Conservation (phyloP, 2,888 invertebrate species). For the Mythimna ferrago region DNA sequence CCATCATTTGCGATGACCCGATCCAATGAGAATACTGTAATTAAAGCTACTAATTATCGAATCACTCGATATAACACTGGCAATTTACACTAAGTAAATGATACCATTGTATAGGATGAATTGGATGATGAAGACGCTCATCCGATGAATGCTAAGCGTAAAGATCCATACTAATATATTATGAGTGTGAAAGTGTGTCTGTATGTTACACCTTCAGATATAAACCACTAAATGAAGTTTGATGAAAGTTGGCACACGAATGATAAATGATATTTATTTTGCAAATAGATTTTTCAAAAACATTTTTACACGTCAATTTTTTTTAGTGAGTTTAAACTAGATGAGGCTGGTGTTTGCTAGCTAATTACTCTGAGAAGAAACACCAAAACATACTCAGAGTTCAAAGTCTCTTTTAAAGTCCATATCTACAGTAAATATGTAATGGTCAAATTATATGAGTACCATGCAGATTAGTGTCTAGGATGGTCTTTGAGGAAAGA, state of each 20-base stretch:
- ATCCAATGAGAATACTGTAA: constrained; percentile 63
- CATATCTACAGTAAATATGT: too few relatives aligned
- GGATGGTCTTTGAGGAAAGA: too few relatives aligned
- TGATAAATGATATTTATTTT: too few relatives aligned
- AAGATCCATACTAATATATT: not conserved
- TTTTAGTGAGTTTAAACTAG: too few relatives aligned
- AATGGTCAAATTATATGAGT: too few relatives aligned
- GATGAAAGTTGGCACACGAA: not conserved
- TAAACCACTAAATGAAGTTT: not conserved
- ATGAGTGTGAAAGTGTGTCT: not conserved
- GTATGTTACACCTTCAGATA: not conserved
- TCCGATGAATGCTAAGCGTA: constrained; percentile 24
- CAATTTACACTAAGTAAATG: constrained; percentile 52
- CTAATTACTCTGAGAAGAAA: too few relatives aligned
- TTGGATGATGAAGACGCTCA: constrained; percentile 42
- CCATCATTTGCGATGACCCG: constrained; percentile 57
- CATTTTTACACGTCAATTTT: too few relatives aligned
- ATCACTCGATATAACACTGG: constrained; percentile 62
- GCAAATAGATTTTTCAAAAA: too few relatives aligned
- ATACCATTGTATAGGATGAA: constrained; percentile 57
- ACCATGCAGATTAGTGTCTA: too few relatives aligned
- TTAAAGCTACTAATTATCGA: constrained; percentile 74
- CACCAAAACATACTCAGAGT: too few relatives aligned
- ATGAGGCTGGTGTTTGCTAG: too few relatives aligned
- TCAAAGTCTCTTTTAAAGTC: too few relatives aligned